phyloP scores from a whole-genome alignment of 2,797 vertebrate genomes.

The Eulemur mongoz region DNA sequence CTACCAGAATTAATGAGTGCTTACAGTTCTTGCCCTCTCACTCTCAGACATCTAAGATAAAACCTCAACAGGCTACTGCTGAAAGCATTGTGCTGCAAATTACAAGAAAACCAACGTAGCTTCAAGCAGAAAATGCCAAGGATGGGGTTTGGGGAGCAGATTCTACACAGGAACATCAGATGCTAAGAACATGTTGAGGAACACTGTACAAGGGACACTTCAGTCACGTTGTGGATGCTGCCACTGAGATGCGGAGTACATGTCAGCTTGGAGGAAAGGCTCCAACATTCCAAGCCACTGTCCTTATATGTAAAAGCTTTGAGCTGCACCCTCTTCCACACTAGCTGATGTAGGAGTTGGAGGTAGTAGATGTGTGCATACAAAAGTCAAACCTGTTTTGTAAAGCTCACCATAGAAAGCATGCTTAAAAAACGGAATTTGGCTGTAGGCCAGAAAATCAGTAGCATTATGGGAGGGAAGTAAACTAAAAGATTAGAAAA shows the following conservation, averaged over 20 bases:
- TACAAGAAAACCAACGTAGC: neutral
- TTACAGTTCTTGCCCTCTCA: conserved; percentile 34
- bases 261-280: neutral
- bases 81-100: neutral
- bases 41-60: neutral
- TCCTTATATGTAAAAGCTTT: accelerated
- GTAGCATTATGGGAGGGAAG: neutral
- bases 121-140: neutral
- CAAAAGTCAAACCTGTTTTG: neutral
- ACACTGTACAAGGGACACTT: neutral
- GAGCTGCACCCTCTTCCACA: neutral
- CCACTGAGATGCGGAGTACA: neutral
- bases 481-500: neutral
- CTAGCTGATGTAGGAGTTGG: neutral
- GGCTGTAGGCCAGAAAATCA: neutral
- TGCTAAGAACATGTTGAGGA: neutral
- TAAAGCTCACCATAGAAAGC: neutral
- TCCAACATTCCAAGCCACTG: neutral
- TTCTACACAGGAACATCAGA: neutral
- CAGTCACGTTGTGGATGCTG: neutral
- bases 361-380: conserved; percentile 57
- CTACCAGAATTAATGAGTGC: neutral
- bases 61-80: conserved; percentile 6
- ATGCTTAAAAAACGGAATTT: neutral
- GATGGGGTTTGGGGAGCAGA: neutral